Evolutionary conservation across 2,113 vertebrate species (phyloP).

Genomic region (Bufo bufo): DNA sequence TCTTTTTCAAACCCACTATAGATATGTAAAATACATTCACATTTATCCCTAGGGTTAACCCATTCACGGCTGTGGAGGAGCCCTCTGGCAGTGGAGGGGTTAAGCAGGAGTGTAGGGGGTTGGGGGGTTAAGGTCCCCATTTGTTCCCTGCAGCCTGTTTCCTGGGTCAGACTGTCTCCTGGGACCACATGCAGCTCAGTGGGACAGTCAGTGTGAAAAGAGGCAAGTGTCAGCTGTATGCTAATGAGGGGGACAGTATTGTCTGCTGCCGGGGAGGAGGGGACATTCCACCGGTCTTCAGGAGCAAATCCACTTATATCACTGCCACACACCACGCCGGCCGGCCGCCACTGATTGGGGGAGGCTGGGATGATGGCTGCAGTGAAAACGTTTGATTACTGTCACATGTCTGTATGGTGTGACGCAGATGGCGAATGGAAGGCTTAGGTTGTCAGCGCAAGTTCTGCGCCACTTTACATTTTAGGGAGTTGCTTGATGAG

Average conservation of each 20-base stretch:
- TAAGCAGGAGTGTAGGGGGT: not conserved
- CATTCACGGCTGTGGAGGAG: not conserved
- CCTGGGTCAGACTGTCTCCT: constrained; percentile 55
- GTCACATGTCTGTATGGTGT: not conserved
- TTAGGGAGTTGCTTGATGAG: too few relatives aligned
- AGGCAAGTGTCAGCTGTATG: constrained; percentile 58
- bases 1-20: not conserved
- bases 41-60: not conserved
- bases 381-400: not conserved
- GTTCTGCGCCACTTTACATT: too few relatives aligned
- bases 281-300: constrained; percentile 49
- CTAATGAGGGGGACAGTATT: constrained; percentile 52
- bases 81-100: constrained; percentile 21
- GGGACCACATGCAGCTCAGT: constrained; percentile 58
- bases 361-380: not conserved
- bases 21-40: too few relatives aligned
- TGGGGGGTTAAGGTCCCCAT: constrained; percentile 36
- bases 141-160: constrained; percentile 52
- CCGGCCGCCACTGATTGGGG: constrained; percentile 27
- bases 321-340: constrained; percentile 23
- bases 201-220: constrained; percentile 54
- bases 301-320: constrained; percentile 44
- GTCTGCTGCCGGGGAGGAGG: constrained; percentile 47
- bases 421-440: not conserved
- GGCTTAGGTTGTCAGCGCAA: too few relatives aligned